These are phyloP conservation scores for Ophthalmolycus amberensis DNA, from an alignment of 2,113 vertebrate species.

Conservation along the genomic window DNA sequence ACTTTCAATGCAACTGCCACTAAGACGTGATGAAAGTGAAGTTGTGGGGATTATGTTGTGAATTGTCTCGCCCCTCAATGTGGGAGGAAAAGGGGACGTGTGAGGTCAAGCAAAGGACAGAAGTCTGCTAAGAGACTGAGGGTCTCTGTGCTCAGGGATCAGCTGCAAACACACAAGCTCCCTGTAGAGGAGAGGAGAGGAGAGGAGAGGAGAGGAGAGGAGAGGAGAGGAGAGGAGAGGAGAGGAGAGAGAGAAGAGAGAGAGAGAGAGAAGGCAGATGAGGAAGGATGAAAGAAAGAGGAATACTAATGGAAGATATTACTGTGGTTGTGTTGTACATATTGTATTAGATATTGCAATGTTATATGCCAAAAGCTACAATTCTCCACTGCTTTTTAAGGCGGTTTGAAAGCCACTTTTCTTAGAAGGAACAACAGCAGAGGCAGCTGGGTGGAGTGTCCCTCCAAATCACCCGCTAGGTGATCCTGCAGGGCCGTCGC, in stretches of 20 bases:
- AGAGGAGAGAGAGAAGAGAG: conserved; percentile 27
- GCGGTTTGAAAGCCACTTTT: background rate
- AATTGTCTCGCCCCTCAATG: conserved; percentile 4
- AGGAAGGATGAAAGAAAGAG: conserved; percentile 28
- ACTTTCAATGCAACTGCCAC: conserved; percentile 8
- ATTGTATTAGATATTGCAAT: conserved; percentile 7
- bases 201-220: too few species aligned
- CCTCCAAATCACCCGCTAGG: conserved; percentile 38
- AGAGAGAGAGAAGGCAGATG: conserved; percentile 24
- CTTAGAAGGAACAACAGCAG: conserved; percentile 6
- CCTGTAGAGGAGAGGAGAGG: conserved; percentile 10
- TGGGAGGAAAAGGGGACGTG: background rate
- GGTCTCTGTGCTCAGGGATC: conserved; percentile 17
- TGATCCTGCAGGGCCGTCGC: conserved; percentile 27
- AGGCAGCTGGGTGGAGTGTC: background rate
- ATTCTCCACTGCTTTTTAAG: background rate
- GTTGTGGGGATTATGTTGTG: conserved; percentile 39
- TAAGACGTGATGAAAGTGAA: conserved; percentile 30
- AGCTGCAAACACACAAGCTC: conserved; percentile 34
- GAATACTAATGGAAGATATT: conserved; percentile 34
- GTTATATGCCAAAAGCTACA: background rate
- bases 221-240: conserved; percentile 14
- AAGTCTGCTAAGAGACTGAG: conserved; percentile 20
- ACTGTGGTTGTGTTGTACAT: conserved; percentile 40
- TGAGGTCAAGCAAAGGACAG: conserved; percentile 64